Conservation (phyloP, 2,797 vertebrate genomes). For the Pseudopleuronectes americanus region DNA sequence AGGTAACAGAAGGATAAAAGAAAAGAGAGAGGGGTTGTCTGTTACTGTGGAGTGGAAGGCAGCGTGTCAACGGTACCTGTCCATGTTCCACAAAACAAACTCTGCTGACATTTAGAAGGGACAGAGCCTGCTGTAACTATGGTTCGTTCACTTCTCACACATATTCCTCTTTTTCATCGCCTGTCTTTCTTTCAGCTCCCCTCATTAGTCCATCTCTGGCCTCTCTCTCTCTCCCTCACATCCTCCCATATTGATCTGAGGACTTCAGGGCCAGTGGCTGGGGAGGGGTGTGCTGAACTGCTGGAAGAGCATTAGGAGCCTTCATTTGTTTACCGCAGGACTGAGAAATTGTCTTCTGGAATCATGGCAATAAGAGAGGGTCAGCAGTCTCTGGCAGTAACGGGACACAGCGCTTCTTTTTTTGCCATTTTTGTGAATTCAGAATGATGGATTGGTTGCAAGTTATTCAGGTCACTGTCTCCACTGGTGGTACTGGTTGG, state of each 20-base stretch:
- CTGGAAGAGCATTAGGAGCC: slow-evolving; percentile 28
- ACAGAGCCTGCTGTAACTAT: slow-evolving; percentile 40
- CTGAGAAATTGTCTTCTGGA: slow-evolving; percentile 24
- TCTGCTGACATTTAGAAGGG: slow-evolving; percentile 67
- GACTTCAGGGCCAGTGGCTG: slow-evolving; percentile 42
- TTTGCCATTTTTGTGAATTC: slow-evolving; percentile 35
- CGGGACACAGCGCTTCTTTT: slow-evolving; percentile 10
- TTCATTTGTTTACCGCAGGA: slow-evolving; percentile 48
- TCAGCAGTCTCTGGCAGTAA: slow-evolving; percentile 30
- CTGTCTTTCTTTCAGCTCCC: slow-evolving; percentile 39
- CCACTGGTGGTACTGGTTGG: slow-evolving; percentile 43
- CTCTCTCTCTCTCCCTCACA: slow-evolving; percentile 51
- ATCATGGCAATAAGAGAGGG: slow-evolving; percentile 24
- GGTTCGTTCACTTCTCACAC: slow-evolving; percentile 30
- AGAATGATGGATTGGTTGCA: slow-evolving; percentile 47
- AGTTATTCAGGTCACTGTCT: slow-evolving; percentile 62
- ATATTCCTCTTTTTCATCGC: slow-evolving; percentile 43
- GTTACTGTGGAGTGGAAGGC: slow-evolving; percentile 67
- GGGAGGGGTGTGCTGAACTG: slow-evolving; percentile 39
- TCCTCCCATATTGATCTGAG: slow-evolving; percentile 54
- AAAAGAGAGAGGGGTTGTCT: slow-evolving; percentile 6
- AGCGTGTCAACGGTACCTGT: slow-evolving; percentile 79
- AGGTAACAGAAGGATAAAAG: neutral
- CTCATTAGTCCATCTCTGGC: slow-evolving; percentile 65
- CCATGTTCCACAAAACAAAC: slow-evolving; percentile 50